These are phyloP conservation scores for Cardiocondyla obscurior DNA, from an alignment of 1,140 invertebrate species.

Conservation along the genomic window DNA sequence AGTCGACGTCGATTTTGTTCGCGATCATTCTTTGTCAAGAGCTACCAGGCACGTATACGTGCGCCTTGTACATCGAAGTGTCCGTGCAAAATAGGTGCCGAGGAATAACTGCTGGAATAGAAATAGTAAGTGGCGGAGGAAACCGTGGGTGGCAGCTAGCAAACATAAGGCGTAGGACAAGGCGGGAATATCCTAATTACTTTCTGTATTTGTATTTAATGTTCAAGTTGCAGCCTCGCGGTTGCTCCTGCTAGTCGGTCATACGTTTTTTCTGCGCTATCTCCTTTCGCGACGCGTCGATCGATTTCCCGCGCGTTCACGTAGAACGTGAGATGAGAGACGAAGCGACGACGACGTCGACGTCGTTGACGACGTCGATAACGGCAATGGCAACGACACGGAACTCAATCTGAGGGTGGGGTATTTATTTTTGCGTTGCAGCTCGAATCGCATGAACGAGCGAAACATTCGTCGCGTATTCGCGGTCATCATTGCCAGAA, in stretches of 20 bases:
- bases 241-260: too few relatives aligned
- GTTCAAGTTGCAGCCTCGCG: too few relatives aligned
- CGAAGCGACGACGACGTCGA: background rate
- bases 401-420: conserved; percentile 24
- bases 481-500: conserved; percentile 73
- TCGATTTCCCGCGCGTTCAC: background rate
- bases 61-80: too few relatives aligned
- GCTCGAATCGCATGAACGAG: conserved; percentile 39
- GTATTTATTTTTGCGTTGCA: conserved; percentile 71
- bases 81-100: background rate
- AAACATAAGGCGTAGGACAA: too few relatives aligned
- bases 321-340: background rate
- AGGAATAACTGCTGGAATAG: background rate
- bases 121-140: background rate
- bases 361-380: background rate
- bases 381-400: conserved; percentile 23
- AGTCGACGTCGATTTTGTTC: conserved; percentile 18
- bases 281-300: background rate
- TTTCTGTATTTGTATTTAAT: too few relatives aligned
- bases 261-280: background rate
- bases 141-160: too few relatives aligned
- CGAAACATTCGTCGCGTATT: conserved; percentile 66
- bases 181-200: too few relatives aligned
- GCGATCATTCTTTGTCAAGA: background rate
- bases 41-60: background rate